Percentiles rank a stretch among this genome's conserved stretches.
phyloP scores from a whole-genome alignment of 2,113 vertebrate genomes.

The Malurus melanocephalus region DNA sequence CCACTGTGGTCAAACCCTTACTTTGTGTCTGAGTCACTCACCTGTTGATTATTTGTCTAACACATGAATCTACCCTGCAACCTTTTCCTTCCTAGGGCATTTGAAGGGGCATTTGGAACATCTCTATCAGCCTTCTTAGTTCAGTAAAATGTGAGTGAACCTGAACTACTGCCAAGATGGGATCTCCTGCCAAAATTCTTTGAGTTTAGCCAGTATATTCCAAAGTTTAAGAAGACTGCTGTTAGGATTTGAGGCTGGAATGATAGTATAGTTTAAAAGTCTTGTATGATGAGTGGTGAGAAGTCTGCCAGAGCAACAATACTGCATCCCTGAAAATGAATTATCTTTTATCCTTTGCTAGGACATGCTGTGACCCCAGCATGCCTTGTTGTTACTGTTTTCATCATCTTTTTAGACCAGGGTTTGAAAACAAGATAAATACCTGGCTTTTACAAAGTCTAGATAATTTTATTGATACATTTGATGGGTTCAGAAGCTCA shows the following conservation, averaged over 20 bases:
- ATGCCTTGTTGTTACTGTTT: neutral
- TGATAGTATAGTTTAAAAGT: neutral
- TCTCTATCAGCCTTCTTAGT: accelerated
- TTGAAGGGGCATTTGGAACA: neutral
- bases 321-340: neutral
- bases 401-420: neutral
- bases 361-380: neutral
- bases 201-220: neutral
- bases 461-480: neutral
- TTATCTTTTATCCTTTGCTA: neutral
- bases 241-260: neutral
- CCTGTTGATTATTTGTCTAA: neutral
- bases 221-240: neutral
- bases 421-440: neutral
- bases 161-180: neutral
- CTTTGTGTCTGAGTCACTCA: neutral
- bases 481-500: neutral
- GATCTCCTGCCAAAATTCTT: neutral
- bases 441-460: neutral
- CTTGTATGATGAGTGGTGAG: neutral
- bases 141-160: neutral
- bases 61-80: neutral
- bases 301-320: neutral
- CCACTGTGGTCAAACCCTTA: neutral
- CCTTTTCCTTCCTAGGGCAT: neutral